Evolutionary conservation across 2,113 vertebrate genomes (phyloP), one percentile per base, ranked within the genome.

Genomic region (Crotophaga sulcirostris): DNA sequence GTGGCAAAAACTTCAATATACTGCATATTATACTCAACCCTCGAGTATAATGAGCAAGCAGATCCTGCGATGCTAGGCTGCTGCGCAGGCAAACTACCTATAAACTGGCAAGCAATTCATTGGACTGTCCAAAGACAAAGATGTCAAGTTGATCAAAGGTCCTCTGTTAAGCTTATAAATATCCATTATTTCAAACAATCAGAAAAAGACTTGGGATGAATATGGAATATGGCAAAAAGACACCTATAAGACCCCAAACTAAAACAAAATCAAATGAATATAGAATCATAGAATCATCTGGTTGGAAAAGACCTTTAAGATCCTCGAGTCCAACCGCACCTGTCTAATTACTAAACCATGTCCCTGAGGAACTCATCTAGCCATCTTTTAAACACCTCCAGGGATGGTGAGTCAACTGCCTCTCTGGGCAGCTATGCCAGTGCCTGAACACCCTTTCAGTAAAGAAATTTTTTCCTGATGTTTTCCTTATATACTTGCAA

Each of bases 131-230:
- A 70, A 51, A 93, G 79, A 94, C 87, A 74, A 83, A 94, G 84
- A 38, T 42, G 44, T 95, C 69, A 73, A 70, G 36, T 42, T 17
- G 21, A 51, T 44, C 40, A 68, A 90, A 88, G 56, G 52, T 79
- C 85, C 55, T 79, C 60, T 62, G 36, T 47, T 66, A 75, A 85
- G 36, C 72, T 88, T 91, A 91, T 75, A 88, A 94, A 95, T 90
- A 87, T 49, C 84, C 19, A 12, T 96, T 91, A 45, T 90, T 77
- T 68, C 80, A 64, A 81, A 33, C 24, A 64, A 62, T 9, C 6
- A 16, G 62, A 62, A 51, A 70, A 84, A 59, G 29, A 20, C 66
- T n/a, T 15, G 44, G 34, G 95, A 84, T 36, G 58, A 83, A n/a
- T 72, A 51, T 18, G 23, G 26, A 38, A 45, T 38, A 59, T 29